These are phyloP conservation scores for Otolemur garnettii DNA, from an alignment of 2,113 vertebrate genomes.

Conservation along the genomic window DNA sequence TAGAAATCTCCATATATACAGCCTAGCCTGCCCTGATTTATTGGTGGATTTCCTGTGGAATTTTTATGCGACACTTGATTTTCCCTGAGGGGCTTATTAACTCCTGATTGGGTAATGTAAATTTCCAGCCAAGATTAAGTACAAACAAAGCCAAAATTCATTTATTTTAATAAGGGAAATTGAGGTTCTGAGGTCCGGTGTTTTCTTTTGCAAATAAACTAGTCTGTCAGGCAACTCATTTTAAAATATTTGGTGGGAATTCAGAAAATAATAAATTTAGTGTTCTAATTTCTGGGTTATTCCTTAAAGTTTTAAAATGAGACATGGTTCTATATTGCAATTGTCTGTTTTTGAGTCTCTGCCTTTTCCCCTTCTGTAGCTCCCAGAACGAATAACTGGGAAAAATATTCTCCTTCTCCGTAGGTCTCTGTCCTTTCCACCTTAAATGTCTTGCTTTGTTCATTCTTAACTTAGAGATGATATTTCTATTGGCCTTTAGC, in stretches of 20 bases:
- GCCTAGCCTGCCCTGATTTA: conserved; percentile 86
- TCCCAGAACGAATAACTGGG: not conserved
- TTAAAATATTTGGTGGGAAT: conserved; percentile 78
- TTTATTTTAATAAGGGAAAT: conserved; percentile 89
- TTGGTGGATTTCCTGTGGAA: conserved; percentile 89
- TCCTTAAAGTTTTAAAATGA: conserved; percentile 51
- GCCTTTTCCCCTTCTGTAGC: not conserved
- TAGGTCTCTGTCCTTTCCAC: not conserved
- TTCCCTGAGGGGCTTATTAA: conserved; percentile 83
- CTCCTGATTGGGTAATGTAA: conserved; percentile 88
- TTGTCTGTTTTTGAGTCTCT: not conserved
- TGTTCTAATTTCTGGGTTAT: conserved; percentile 31
- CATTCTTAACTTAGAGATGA: not conserved
- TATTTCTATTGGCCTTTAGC: conserved; percentile 12
- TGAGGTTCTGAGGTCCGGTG: conserved; percentile 79
- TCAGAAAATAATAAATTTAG: conserved; percentile 36
- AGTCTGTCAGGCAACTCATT: conserved; percentile 64
- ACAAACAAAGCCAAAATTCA: conserved; percentile 89
- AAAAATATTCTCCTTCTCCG: not conserved
- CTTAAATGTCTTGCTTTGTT: not conserved
- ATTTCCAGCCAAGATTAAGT: conserved; percentile 89
- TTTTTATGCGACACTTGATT: conserved; percentile 89
- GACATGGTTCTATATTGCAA: not conserved
- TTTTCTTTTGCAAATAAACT: conserved; percentile 81
- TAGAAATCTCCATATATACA: conserved; percentile 87